phyloP scores from a whole-genome alignment of 1,140 invertebrate genomes.

The Panagrolaimus sp. region DNA sequence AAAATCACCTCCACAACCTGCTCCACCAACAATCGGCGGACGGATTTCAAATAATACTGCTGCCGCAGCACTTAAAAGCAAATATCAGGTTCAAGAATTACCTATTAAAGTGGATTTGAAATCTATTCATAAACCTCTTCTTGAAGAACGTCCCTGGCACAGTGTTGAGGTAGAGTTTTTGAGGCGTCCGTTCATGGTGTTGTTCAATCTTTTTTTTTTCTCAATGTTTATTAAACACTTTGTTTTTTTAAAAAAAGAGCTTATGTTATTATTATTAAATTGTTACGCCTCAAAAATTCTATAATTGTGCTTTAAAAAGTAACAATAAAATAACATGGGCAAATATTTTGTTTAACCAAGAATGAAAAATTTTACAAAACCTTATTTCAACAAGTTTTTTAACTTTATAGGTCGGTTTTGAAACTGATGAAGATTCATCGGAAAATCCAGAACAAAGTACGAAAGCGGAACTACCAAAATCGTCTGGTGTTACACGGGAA shows the following conservation, averaged over 20 bases:
- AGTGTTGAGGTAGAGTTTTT: constrained; percentile 41
- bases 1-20: not conserved
- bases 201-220: not conserved
- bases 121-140: constrained; percentile 14
- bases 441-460: constrained; percentile 23
- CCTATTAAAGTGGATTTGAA: constrained; percentile 30
- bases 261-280: no score
- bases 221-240: no score
- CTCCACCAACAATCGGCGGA: not conserved
- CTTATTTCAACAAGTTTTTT: not conserved
- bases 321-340: no score
- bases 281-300: constrained; percentile 9
- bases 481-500: not conserved
- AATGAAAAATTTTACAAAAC: not conserved
- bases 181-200: not conserved
- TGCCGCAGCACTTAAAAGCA: not conserved
- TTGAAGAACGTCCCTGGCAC: constrained; percentile 47
- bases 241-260: no score
- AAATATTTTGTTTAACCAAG: no score
- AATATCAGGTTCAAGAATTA: constrained; percentile 40
- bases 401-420: constrained; percentile 44
- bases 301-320: not conserved
- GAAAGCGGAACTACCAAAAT: no score
- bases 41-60: not conserved
- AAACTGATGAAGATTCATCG: constrained; percentile 50